Percentiles rank a stretch among this genome's conserved stretches.
Conservation (phyloP, 2,797 vertebrate genomes). For the Sylvilagus floridanus region DNA sequence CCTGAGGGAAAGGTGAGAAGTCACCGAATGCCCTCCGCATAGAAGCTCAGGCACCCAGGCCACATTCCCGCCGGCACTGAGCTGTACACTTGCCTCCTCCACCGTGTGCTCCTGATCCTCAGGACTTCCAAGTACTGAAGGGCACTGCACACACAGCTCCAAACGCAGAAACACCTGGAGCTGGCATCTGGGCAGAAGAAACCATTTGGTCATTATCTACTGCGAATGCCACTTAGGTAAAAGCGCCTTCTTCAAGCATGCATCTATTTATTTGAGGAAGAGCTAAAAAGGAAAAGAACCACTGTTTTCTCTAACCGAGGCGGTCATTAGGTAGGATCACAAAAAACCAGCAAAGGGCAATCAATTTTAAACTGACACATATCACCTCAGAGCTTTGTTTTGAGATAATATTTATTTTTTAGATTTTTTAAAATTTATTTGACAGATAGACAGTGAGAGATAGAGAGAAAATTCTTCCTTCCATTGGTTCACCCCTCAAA, state of each 20-base stretch:
- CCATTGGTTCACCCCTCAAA: no score
- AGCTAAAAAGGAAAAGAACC: not conserved
- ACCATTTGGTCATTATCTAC: not conserved
- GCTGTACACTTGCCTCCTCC: constrained; percentile 91
- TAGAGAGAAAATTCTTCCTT: no score
- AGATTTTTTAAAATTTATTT: no score
- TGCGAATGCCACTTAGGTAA: not conserved
- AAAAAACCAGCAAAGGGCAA: not conserved
- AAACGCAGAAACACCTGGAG: constrained; percentile 94
- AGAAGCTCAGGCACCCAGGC: not conserved
- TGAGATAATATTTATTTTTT: not conserved
- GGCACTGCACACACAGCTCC: constrained; percentile 91
- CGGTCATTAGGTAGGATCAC: not conserved
- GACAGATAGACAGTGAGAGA: no score
- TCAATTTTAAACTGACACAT: constrained; percentile 4
- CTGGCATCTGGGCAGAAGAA: constrained; percentile 90
- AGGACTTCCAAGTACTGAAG: constrained; percentile 81
- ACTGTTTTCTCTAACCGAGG: not conserved
- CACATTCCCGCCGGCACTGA: not conserved
- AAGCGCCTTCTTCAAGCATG: not conserved
- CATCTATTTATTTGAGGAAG: not conserved
- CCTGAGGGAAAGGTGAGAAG: constrained; percentile 86
- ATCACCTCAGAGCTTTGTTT: not conserved
- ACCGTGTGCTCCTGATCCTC: constrained; percentile 90
- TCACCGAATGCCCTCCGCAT: not conserved